Evolutionary conservation across 2,888 invertebrate genomes (phyloP).

Genomic region (Ormyrus rosae): DNA sequence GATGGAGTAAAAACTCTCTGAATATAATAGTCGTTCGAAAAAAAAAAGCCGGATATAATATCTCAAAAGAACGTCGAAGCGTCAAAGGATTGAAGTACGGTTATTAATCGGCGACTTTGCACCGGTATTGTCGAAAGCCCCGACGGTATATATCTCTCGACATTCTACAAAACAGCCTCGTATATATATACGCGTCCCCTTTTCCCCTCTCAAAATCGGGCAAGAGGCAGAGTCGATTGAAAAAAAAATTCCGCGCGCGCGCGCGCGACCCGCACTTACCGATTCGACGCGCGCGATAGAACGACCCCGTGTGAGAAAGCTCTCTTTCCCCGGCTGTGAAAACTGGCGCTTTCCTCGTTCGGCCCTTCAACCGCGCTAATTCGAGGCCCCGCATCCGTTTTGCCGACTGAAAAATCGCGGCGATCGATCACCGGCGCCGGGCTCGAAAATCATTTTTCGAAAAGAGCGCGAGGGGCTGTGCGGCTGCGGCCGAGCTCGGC

Average conservation of each 20-base stretch:
- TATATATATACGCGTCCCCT: neutral
- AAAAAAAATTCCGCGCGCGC: conserved; percentile 45
- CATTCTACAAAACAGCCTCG: neutral
- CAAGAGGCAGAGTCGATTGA: conserved; percentile 19
- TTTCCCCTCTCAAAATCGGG: neutral
- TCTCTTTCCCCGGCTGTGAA: neutral
- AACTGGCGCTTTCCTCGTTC: neutral
- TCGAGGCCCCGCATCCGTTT: conserved; percentile 1
- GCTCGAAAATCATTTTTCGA: conserved; percentile 40
- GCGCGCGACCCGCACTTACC: conserved; percentile 12
- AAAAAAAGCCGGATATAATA: conserved; percentile 9
- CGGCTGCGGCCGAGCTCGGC: neutral
- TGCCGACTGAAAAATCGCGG: conserved; percentile 39
- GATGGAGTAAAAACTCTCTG: conserved; percentile 4
- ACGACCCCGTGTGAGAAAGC: neutral
- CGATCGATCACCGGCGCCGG: conserved; percentile 41
- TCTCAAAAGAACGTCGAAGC: conserved; percentile 5
- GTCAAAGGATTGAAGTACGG: conserved; percentile 37
- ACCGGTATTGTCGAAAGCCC: conserved; percentile 14
- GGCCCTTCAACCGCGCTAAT: neutral
- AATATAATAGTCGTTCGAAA: conserved; percentile 24
- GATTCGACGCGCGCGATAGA: conserved; percentile 29
- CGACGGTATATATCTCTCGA: neutral
- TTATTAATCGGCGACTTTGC: conserved; percentile 27
- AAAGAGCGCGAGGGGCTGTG: neutral